Evolutionary conservation across 37 sponge, comb jelly and placozoan species (phyloP).

Genomic region (Diacarnus erythraeanus): DNA sequence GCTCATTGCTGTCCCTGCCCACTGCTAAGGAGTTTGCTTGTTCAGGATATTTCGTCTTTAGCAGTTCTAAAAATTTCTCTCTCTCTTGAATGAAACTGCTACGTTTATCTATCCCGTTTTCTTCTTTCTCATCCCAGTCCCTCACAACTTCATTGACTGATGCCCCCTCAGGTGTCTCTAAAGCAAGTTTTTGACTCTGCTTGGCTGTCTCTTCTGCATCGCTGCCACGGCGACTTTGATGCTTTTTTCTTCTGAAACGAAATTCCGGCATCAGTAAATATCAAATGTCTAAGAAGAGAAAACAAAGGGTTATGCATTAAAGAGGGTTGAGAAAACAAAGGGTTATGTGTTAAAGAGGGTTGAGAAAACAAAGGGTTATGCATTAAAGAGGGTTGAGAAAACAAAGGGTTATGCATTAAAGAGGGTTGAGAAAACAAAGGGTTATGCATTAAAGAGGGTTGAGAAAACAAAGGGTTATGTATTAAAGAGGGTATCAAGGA

Average conservation of each 20-base stretch:
- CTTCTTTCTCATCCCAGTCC: not conserved
- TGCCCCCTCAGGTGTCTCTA: not conserved
- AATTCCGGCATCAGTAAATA: conserved; percentile 49
- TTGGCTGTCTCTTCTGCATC: conserved; percentile 23
- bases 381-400: too few species aligned
- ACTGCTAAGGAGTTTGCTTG: conserved; percentile 14
- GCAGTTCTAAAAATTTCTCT: conserved; percentile 45
- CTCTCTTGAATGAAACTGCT: conserved; percentile 28
- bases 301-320: too few species aligned
- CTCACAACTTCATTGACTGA: not conserved
- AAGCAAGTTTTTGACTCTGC: not conserved
- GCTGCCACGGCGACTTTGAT: conserved; percentile 43
- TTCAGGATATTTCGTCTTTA: conserved; percentile 31
- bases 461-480: too few species aligned
- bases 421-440: too few species aligned
- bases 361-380: too few species aligned
- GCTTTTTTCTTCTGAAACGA: conserved; percentile 50
- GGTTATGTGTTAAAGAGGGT: too few species aligned
- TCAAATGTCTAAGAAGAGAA: too few species aligned
- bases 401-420: too few species aligned
- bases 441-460: too few species aligned
- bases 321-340: too few species aligned
- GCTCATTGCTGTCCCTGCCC: not conserved
- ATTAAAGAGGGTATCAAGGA: too few species aligned
- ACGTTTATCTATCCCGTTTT: not conserved